These are phyloP conservation scores for Xylophagus ater DNA, from an alignment of 2,888 invertebrate genomes.

Conservation along the genomic window DNA sequence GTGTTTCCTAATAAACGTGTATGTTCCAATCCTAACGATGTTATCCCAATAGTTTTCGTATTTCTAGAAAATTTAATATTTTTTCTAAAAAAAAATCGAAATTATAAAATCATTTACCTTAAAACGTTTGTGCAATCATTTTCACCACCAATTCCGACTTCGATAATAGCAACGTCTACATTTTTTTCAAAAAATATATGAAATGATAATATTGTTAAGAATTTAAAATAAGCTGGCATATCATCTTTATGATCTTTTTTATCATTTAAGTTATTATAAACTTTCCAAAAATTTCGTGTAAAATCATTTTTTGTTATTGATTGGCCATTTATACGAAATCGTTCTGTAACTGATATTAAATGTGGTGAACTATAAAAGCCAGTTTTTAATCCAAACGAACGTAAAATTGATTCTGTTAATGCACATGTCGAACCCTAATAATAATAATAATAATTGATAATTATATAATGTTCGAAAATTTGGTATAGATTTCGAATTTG, in stretches of 20 bases:
- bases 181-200: constrained; percentile 74
- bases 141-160: constrained; percentile 95
- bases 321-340: constrained; percentile 77
- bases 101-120: constrained; percentile 41
- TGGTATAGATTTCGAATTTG: too few species aligned
- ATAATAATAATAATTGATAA: too few species aligned
- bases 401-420: constrained; percentile 78
- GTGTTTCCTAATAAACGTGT: constrained; percentile 68
- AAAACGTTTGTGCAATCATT: constrained; percentile 90
- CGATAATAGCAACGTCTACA: constrained; percentile 86
- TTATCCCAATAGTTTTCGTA: constrained; percentile 79
- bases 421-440: constrained; percentile 81
- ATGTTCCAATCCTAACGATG: constrained; percentile 87
- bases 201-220: constrained; percentile 84
- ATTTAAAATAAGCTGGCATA: constrained; percentile 91
- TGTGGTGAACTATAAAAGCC: constrained; percentile 97
- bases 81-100: constrained; percentile 10
- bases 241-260: constrained; percentile 48
- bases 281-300: constrained; percentile 66
- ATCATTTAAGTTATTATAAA: constrained; percentile 53
- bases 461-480: too few species aligned
- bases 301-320: constrained; percentile 67
- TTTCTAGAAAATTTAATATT: constrained; percentile 43
- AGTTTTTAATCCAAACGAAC: constrained; percentile 71
- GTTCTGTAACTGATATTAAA: constrained; percentile 79